Conservation (phyloP, 2,888 invertebrate species). For the Drosophila pseudotakahashii region DNA sequence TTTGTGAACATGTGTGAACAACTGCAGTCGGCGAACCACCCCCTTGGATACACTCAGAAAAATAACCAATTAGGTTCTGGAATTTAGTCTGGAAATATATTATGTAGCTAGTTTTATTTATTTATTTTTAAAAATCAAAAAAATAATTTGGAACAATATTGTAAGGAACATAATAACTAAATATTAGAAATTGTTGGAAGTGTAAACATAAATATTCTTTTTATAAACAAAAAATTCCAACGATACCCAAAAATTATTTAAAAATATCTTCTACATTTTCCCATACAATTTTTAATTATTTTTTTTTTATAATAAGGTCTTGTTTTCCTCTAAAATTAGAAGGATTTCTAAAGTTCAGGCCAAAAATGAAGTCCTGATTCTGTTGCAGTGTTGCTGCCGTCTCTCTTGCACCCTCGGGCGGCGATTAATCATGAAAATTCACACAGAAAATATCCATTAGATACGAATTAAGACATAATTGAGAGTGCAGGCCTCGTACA, state of each 20-base stretch:
- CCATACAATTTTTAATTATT: background rate
- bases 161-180: no score
- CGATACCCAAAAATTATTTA: no score
- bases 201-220: no score
- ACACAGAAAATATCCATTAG: slow-evolving; percentile 80
- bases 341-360: background rate
- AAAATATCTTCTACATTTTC: no score
- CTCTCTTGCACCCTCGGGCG: slow-evolving; percentile 60
- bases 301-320: no score
- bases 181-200: no score
- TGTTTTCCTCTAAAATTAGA: background rate
- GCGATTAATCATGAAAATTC: slow-evolving; percentile 78
- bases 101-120: no score
- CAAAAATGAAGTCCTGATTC: background rate
- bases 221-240: no score
- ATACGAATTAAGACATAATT: slow-evolving; percentile 82
- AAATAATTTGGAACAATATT: no score
- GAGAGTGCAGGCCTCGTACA: slow-evolving; percentile 70
- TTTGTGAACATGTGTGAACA: slow-evolving; percentile 80
- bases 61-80: background rate
- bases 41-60: slow-evolving; percentile 19
- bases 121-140: no score
- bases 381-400: slow-evolving; percentile 14
- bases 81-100: no score
- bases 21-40: slow-evolving; percentile 66